These are phyloP conservation scores for Sarcophaga subvicina DNA, from an alignment of 2,888 invertebrate species.

Conservation along the genomic window DNA sequence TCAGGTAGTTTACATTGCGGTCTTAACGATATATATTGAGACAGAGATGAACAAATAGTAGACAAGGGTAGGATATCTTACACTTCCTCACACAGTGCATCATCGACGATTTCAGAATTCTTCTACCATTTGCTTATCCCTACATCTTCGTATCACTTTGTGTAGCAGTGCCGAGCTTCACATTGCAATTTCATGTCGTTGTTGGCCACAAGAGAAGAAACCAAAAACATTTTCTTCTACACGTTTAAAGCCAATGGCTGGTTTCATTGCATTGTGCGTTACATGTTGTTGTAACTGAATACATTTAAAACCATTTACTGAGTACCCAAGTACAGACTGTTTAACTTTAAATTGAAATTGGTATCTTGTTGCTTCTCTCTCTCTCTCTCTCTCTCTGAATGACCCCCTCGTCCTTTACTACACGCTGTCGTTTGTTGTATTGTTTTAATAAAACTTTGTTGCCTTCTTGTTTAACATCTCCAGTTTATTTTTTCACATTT, in stretches of 20 bases:
- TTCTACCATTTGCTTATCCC: too few relatives aligned
- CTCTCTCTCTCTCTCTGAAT: too few relatives aligned
- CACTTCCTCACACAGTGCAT: too few relatives aligned
- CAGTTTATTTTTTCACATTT: background rate
- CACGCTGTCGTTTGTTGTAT: too few relatives aligned
- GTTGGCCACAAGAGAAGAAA: background rate
- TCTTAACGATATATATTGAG: too few relatives aligned
- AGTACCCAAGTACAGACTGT: constrained; percentile 31
- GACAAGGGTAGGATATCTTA: too few relatives aligned
- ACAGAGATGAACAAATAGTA: too few relatives aligned
- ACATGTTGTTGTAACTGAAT: background rate
- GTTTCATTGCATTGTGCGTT: too few relatives aligned
- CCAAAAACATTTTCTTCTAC: background rate
- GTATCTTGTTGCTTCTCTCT: background rate
- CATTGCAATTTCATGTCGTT: background rate
- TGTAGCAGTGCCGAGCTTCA: background rate
- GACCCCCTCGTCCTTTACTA: too few relatives aligned
- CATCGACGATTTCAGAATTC: too few relatives aligned
- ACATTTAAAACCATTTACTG: constrained; percentile 33
- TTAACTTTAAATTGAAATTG: constrained; percentile 42
- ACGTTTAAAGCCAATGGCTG: background rate
- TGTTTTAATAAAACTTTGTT: background rate
- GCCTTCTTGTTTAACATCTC: background rate
- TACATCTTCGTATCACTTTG: background rate
- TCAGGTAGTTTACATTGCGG: background rate